Evolutionary conservation across 2,888 invertebrate species (phyloP).

Genomic region (Catocala fraxini): DNA sequence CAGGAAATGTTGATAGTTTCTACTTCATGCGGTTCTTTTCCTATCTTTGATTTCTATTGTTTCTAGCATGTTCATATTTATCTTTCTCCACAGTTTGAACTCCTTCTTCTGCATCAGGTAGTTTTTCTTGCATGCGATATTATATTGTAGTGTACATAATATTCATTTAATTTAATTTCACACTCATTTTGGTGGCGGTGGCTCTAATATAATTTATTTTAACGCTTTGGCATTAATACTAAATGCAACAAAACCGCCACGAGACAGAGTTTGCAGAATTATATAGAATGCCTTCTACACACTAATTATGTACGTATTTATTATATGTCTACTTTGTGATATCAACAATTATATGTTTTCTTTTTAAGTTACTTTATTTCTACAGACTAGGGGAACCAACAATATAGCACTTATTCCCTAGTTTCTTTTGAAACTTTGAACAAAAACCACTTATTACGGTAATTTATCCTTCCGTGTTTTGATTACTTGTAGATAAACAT

Average conservation of each 20-base stretch:
- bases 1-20: slow-evolving; percentile 85
- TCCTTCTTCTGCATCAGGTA: slow-evolving; percentile 84
- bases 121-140: slow-evolving; percentile 74
- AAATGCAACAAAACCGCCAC: slow-evolving; percentile 82
- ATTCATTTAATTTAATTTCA: slow-evolving; percentile 67
- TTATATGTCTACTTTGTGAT: slow-evolving; percentile 40
- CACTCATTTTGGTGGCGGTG: slow-evolving; percentile 73
- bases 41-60: slow-evolving; percentile 76
- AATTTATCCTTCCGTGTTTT: slow-evolving; percentile 15
- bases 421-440: slow-evolving; percentile 23
- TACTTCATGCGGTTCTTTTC: slow-evolving; percentile 83
- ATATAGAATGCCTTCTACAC: slow-evolving; percentile 67
- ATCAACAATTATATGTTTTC: slow-evolving; percentile 28
- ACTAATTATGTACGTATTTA: slow-evolving; percentile 56
- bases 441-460: slow-evolving; percentile 50
- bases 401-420: slow-evolving; percentile 30
- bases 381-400: slow-evolving; percentile 28
- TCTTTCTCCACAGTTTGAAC: slow-evolving; percentile 82
- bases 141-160: slow-evolving; percentile 76
- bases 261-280: slow-evolving; percentile 84
- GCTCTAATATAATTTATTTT: slow-evolving; percentile 63
- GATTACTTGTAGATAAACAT: not conserved
- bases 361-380: slow-evolving; percentile 21
- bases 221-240: slow-evolving; percentile 75
- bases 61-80: slow-evolving; percentile 83